These are phyloP conservation scores for Turritopsis dohrnii DNA, from an alignment of 30 jellyfish, hydroid and myxozoan species.

Conservation along the genomic window DNA sequence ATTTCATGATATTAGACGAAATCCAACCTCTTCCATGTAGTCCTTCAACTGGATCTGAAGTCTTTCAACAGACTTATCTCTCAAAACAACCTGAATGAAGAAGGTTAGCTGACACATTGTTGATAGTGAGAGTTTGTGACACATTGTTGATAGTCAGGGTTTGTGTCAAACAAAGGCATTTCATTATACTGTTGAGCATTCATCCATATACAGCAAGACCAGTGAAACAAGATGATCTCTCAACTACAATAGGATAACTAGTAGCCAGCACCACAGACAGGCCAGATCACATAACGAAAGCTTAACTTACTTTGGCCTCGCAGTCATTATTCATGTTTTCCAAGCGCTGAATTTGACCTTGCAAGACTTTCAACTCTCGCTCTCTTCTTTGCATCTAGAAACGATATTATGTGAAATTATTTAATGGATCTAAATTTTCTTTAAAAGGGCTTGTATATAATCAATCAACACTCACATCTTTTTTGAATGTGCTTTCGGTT, in stretches of 20 bases:
- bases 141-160: too few relatives aligned
- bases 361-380: not conserved
- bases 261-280: too few relatives aligned
- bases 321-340: not conserved
- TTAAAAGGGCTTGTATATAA: not conserved
- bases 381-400: conserved; percentile 20
- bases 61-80: conserved; percentile 71
- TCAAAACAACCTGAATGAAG: conserved; percentile 35
- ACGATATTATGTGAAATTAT: not conserved
- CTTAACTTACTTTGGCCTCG: conserved; percentile 7
- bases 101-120: too few relatives aligned
- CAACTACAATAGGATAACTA: too few relatives aligned
- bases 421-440: not conserved
- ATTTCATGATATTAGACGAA: not conserved
- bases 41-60: conserved; percentile 65
- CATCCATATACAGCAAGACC: too few relatives aligned
- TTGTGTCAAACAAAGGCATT: too few relatives aligned
- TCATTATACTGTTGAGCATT: too few relatives aligned
- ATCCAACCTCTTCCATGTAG: conserved; percentile 70
- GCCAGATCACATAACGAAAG: not conserved
- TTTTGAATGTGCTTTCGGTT: not conserved
- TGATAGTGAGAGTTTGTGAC: too few relatives aligned
- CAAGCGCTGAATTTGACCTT: conserved; percentile 9
- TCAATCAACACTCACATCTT: not conserved
- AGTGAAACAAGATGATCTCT: too few relatives aligned